Base-by-base conservation (phyloP, 2,888 invertebrate genomes). In the Acanthosepion lycidas region DNA sequence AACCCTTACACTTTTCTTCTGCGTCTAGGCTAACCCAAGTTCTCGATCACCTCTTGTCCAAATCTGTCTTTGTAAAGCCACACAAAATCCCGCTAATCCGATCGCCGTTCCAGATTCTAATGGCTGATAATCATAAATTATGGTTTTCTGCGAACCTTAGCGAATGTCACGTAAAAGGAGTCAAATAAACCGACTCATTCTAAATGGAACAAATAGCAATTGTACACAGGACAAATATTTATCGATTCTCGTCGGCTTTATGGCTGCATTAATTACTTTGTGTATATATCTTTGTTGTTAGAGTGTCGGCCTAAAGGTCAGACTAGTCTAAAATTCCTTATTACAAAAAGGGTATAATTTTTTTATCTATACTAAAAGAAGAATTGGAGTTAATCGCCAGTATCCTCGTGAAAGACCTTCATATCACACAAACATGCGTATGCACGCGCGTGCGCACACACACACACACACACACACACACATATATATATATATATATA, bases 101-200 rank as follows among this genome's bases (percentile, higher is more conserved):
- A 78, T 12, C 15, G n/a, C 78, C 78, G n/a, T 78, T 78, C 33
- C 78, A 78, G 78, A 78, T 78, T 78, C 78, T 15, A n/a, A 78
- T 78, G 78, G n/a, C 78, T 78, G 78, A 78, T 78, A n/a, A 78
- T 78, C n/a, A 78, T 78, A n/a, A 78, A n/a, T 78, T 78, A 78
- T 78, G n/a, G 78, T 78, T 33, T 78, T n/a, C n/a, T n/a, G 78
- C 12, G n/a, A n/a, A 78, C 78, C 33, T 78, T n/a, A 78, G n/a
- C n/a, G 23, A 78, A 78, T 33, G 78, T 78, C 78, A 78, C 78
- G 78, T 78, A 78, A 78, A 78, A n/a, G n/a, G 78, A 78, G 78
- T 78, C 78, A n/a, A 78, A 78, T 78, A 78, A 78, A 78, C 78
- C n/a, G 78, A n/a, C 78, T 33, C n/a, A 9, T 33, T 78, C 78